Percentiles rank a stretch among this genome's conserved stretches.
Evolutionary conservation across 1,140 invertebrate genomes (phyloP).

Genomic region (Aphaenogaster floridana): DNA sequence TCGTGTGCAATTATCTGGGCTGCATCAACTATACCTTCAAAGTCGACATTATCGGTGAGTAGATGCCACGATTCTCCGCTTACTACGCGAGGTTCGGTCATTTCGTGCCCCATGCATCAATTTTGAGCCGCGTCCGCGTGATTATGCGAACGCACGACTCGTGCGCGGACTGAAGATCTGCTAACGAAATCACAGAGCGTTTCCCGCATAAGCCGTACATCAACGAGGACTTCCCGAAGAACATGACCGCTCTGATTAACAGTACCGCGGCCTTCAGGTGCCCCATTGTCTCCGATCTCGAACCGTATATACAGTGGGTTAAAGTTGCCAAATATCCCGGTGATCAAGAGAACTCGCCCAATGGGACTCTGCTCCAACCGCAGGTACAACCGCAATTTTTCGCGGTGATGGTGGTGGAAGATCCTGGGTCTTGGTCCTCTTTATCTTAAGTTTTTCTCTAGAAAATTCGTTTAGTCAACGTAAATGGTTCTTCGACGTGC

Average conservation of each 20-base stretch:
- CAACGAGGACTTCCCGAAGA: slow-evolving; percentile 92
- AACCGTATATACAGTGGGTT: slow-evolving; percentile 92
- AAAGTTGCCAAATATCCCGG: slow-evolving; percentile 87
- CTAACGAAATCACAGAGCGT: slow-evolving; percentile 87
- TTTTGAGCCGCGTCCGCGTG: not conserved
- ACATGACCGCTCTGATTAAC: slow-evolving; percentile 91
- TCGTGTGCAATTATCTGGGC: slow-evolving; percentile 92
- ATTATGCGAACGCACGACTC: not conserved
- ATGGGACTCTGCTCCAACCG: slow-evolving; percentile 86
- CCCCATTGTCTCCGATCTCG: slow-evolving; percentile 91
- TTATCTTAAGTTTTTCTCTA: not conserved
- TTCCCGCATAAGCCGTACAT: slow-evolving; percentile 93
- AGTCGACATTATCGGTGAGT: slow-evolving; percentile 92
- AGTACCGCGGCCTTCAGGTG: slow-evolving; percentile 91
- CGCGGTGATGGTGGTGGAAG: slow-evolving; percentile 76
- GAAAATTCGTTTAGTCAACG: not conserved
- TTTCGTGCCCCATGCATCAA: not conserved
- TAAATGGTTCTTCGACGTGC: not conserved
- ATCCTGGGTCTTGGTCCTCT: slow-evolving; percentile 72
- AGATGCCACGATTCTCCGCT: not conserved
- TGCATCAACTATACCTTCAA: slow-evolving; percentile 92
- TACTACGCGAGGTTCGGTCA: not conserved
- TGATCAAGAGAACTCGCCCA: slow-evolving; percentile 86
- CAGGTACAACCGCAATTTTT: slow-evolving; percentile 85
- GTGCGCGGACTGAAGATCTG: not conserved